Evolutionary conservation across 2,797 vertebrate species (phyloP).

Genomic region (Halcyon badia): DNA sequence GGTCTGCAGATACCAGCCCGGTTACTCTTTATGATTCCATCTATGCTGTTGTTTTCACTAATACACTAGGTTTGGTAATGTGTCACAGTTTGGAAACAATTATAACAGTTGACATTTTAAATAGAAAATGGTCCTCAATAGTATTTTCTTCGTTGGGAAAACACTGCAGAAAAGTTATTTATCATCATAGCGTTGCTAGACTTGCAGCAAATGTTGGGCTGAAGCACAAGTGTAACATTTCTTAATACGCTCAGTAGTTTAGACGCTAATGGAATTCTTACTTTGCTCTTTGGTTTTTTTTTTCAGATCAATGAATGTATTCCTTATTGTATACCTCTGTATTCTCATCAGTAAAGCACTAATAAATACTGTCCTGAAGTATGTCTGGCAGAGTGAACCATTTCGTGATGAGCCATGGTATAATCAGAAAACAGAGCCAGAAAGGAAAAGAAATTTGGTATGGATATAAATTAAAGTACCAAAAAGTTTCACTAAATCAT

Average conservation of each 20-base stretch:
- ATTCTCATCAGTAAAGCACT: conserved; percentile 95
- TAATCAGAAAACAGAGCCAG: conserved; percentile 89
- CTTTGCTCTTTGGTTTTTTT: neutral
- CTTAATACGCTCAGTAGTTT: neutral
- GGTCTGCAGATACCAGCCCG: neutral
- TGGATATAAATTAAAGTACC: neutral
- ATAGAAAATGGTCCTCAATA: neutral
- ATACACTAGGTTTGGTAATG: neutral
- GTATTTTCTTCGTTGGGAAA: neutral
- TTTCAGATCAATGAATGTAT: conserved; percentile 94
- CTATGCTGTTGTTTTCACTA: neutral
- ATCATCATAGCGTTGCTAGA: neutral
- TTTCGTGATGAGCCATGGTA: conserved; percentile 94
- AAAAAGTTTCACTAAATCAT: neutral
- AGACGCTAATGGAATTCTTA: neutral
- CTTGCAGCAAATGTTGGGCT: neutral
- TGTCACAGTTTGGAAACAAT: neutral
- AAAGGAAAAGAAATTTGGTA: conserved; percentile 91
- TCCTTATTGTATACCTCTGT: conserved; percentile 95
- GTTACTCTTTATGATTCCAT: neutral
- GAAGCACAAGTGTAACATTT: neutral
- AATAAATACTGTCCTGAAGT: conserved; percentile 92
- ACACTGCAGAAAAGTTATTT: neutral
- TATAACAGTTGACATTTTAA: neutral
- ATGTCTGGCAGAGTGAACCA: conserved; percentile 91